Conservation (phyloP, 2,113 vertebrate genomes). For the Terrapene triunguis region DNA sequence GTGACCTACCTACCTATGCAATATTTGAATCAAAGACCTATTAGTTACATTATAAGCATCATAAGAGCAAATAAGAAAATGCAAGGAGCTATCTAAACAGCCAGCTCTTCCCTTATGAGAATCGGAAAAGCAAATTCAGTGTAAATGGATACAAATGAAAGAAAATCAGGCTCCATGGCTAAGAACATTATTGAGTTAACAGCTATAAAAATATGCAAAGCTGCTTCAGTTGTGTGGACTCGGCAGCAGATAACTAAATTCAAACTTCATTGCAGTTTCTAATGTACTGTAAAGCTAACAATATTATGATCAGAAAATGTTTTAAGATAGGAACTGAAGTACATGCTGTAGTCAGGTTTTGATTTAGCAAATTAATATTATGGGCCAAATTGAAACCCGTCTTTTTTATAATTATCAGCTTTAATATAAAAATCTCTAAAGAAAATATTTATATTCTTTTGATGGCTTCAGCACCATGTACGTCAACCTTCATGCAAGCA, state of each 20-base stretch:
- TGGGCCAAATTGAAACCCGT: not conserved
- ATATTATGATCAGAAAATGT: not conserved
- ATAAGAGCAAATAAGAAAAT: not conserved
- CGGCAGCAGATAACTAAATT: constrained; percentile 40
- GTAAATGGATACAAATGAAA: not conserved
- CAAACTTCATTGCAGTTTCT: constrained; percentile 50
- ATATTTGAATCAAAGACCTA: not conserved
- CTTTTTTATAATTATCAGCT: not conserved
- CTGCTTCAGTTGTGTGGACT: constrained; percentile 19
- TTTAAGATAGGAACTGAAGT: not conserved
- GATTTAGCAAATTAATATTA: constrained; percentile 46
- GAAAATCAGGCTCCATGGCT: not conserved
- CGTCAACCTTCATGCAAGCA: not conserved
- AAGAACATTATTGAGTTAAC: constrained; percentile 11
- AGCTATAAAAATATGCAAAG: constrained; percentile 45
- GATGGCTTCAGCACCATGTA: not conserved
- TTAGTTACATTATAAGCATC: not conserved
- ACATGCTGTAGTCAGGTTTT: not conserved
- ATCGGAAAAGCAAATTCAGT: not conserved
- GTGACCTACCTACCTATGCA: not conserved
- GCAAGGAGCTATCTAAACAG: not conserved
- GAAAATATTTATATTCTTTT: constrained; percentile 8
- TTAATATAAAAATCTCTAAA: not conserved
- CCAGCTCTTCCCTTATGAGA: not conserved
- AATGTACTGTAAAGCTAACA: constrained; percentile 38